Percentiles rank a stretch among this genome's conserved stretches.
phyloP scores from a whole-genome alignment of 1,140 invertebrate species.

The Euschistus heros region DNA sequence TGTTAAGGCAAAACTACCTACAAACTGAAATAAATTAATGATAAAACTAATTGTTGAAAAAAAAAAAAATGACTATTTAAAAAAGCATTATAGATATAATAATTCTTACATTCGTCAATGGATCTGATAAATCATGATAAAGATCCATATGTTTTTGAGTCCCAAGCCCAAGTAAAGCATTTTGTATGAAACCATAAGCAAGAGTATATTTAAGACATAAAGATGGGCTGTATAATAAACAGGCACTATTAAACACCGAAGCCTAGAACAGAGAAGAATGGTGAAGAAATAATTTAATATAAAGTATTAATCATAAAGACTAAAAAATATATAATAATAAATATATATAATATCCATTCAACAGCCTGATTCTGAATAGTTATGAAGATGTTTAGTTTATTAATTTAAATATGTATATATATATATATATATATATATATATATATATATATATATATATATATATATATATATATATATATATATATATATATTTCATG shows the following conservation, averaged over 20 bases:
- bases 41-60: neutral
- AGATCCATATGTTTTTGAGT: constrained; percentile 63
- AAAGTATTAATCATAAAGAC: too few species aligned
- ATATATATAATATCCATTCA: too few species aligned
- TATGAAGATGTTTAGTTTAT: too few species aligned
- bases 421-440: too few species aligned
- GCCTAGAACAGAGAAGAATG: constrained; percentile 30
- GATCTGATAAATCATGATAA: constrained; percentile 46
- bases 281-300: too few species aligned
- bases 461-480: too few species aligned
- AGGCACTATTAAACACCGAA: constrained; percentile 52
- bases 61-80: neutral
- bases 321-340: too few species aligned
- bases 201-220: constrained; percentile 57
- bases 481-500: too few species aligned
- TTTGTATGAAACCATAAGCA: constrained; percentile 54
- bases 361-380: too few species aligned
- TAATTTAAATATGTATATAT: too few species aligned
- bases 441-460: too few species aligned
- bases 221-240: constrained; percentile 53
- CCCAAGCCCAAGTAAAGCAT: constrained; percentile 57
- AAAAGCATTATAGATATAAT: constrained; percentile 3
- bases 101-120: constrained; percentile 49
- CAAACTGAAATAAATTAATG: constrained; percentile 26
- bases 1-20: constrained; percentile 80